Conservation (phyloP, 2,113 vertebrate genomes). For the Lepus europaeus region DNA sequence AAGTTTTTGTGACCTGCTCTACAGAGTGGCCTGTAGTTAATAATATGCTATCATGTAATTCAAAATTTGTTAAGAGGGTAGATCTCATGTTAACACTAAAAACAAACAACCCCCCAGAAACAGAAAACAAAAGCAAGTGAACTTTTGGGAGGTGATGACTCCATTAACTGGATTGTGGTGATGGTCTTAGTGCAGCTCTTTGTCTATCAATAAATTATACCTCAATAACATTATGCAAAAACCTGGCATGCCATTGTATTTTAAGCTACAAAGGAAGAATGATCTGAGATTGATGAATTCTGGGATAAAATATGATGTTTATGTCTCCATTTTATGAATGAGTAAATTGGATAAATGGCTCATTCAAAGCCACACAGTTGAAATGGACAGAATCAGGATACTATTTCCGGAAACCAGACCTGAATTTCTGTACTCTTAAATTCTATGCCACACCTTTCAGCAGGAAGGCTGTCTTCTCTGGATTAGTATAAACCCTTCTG, state of each 20-base stretch:
- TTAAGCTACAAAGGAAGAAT: neutral
- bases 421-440: neutral
- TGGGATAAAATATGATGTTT: neutral
- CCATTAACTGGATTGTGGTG: neutral
- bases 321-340: neutral
- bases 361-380: neutral
- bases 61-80: neutral
- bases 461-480: neutral
- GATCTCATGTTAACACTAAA: neutral
- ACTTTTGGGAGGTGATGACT: neutral
- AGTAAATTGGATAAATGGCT: neutral
- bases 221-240: neutral
- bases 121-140: neutral
- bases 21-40: neutral
- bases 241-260: neutral
- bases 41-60: neutral
- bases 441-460: neutral
- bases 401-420: neutral
- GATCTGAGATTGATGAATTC: neutral
- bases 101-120: neutral
- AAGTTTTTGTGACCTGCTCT: neutral
- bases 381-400: neutral
- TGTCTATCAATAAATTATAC: neutral
- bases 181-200: too few species aligned
- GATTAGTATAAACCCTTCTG: neutral